Percentiles rank a stretch among this genome's conserved stretches.
Evolutionary conservation across 2,113 vertebrate species (phyloP).

Genomic region (Boleophthalmus pectinirostris): DNA sequence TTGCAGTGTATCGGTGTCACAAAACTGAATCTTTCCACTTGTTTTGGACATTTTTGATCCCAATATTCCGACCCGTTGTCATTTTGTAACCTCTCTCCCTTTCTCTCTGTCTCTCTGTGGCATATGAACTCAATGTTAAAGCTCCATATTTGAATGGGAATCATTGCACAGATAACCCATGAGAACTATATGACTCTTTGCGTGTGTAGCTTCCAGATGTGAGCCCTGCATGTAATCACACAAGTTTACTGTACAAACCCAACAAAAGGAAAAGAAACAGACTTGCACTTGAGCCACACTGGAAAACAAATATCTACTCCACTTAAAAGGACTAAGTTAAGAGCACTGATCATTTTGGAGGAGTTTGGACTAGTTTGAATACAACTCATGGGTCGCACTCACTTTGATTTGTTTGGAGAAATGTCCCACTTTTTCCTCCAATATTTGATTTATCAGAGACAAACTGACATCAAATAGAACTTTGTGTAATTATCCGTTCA

Average conservation of each 20-base stretch:
- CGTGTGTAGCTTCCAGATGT: conserved; percentile 82
- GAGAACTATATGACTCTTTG: conserved; percentile 80
- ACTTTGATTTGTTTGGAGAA: background rate
- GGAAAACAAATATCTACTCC: background rate
- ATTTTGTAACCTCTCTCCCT: conserved; percentile 59
- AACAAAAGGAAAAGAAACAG: conserved; percentile 62
- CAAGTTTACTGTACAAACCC: conserved; percentile 75
- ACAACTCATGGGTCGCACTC: background rate
- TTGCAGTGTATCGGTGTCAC: background rate
- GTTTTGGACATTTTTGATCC: conserved; percentile 7
- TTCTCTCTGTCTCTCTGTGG: conserved; percentile 70
- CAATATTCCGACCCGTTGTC: conserved; percentile 72
- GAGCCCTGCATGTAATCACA: conserved; percentile 77
- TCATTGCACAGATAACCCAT: conserved; percentile 83
- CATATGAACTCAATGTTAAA: conserved; percentile 78
- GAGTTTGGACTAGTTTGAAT: background rate
- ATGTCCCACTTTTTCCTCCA: background rate
- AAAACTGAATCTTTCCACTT: background rate
- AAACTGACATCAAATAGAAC: too few species aligned
- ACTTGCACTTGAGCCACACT: conserved; percentile 80
- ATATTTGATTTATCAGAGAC: too few species aligned
- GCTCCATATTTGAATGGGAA: conserved; percentile 82
- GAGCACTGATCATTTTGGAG: background rate
- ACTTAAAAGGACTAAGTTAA: background rate
- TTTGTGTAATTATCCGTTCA: too few species aligned